Percentiles rank a stretch among this genome's conserved stretches.
Evolutionary conservation across 53 echinoderm and acorn worm genomes (phyloP).

Genomic region (Holothuria scabra): DNA sequence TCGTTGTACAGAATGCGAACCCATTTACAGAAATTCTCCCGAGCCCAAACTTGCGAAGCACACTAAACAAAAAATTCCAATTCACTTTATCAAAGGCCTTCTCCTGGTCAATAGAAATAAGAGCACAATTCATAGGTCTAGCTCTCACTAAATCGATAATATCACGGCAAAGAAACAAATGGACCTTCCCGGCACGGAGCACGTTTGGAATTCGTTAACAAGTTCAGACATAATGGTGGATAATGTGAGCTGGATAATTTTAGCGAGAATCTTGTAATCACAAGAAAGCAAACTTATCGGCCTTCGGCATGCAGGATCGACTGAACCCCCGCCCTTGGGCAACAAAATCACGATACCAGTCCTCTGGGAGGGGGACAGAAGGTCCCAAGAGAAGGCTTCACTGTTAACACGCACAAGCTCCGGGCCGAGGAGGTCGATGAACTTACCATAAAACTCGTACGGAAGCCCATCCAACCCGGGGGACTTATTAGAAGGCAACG

Average conservation of each 20-base stretch:
- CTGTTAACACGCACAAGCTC: slow-evolving; percentile 41
- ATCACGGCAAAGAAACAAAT: slow-evolving; percentile 63
- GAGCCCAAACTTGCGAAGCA: slow-evolving; percentile 24
- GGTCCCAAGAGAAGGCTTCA: neutral
- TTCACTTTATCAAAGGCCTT: slow-evolving; percentile 69
- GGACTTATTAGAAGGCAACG: slow-evolving; percentile 36
- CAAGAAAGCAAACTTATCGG: slow-evolving; percentile 57
- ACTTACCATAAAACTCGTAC: slow-evolving; percentile 47
- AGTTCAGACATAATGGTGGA: slow-evolving; percentile 14
- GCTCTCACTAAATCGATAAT: slow-evolving; percentile 37
- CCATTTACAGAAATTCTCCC: slow-evolving; percentile 49
- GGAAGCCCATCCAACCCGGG: slow-evolving; percentile 62
- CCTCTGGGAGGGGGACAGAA: slow-evolving; percentile 40
- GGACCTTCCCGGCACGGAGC: slow-evolving; percentile 64
- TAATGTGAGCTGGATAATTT: slow-evolving; percentile 46
- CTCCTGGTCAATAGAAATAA: slow-evolving; percentile 56
- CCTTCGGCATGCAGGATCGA: slow-evolving; percentile 56
- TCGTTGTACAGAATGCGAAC: slow-evolving; percentile 49
- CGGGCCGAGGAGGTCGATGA: slow-evolving; percentile 43
- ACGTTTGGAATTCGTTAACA: slow-evolving; percentile 46
- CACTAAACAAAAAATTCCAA: slow-evolving; percentile 46
- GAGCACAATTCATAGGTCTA: slow-evolving; percentile 25
- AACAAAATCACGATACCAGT: slow-evolving; percentile 60
- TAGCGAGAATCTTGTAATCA: slow-evolving; percentile 71
- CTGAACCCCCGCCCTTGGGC: slow-evolving; percentile 59